Evolutionary conservation across 2,797 vertebrate species (phyloP), one percentile per base, ranked within the genome.

Genomic region (Protonibea diacanthus): DNA sequence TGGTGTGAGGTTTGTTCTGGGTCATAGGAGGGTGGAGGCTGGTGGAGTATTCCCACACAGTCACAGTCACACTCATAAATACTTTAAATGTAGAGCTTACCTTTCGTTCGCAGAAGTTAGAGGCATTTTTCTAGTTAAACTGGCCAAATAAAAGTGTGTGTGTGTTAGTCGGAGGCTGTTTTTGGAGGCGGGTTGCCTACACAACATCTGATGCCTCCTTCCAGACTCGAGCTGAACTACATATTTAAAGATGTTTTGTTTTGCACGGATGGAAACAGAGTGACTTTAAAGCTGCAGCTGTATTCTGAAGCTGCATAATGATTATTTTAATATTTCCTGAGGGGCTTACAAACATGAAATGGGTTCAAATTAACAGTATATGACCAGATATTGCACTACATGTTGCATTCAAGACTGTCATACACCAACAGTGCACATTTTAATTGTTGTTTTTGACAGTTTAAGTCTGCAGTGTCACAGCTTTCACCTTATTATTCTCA

Each of bases 1-100:
- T 59, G 80, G 78, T 76, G 80, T 72, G 70, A 83, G 80, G 67
- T 49, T 83, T 71, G 63, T 52, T 83, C 14, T 38, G 59, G 23
- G 52, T 78, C 3, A 15, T 62, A 59, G 84, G 18, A 9, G 55
- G 66, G 70, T 38, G 70, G 76, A 86, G 65, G 57, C 66, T 63
- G 71, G 20, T n/a, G 48, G 52, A 67, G 44, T 49, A 12, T 73
- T 82, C 70, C 77, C 67, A 84, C 75, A 68, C 55, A 73, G 66
- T 42, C 58, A 25, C 45, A 23, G 8, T 38, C 40, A 61, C 42
- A 58, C 66, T 81, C 71, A 80, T 27, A 59, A 65, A 73, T 70
- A 42, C 65, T 55, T 65, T 62, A 78, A 73, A 80, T 45, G 7
- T 62, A 45, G 17, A 33, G 52, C 79, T 49, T 38, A 10, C 18